phyloP scores from a whole-genome alignment of 2,888 invertebrate genomes.

The Napeogenes inachia region DNA sequence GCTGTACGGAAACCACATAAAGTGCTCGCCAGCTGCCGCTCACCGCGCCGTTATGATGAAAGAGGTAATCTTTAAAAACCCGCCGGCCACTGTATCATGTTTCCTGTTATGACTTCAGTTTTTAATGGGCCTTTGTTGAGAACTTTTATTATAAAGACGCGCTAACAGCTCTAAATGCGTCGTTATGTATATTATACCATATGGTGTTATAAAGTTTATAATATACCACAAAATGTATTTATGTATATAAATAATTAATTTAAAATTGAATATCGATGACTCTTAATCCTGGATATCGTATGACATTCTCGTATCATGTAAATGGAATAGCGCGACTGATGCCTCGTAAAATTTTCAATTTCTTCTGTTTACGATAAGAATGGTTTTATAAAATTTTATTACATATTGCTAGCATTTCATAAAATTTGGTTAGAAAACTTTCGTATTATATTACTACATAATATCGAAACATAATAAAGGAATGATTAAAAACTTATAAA shows the following conservation, averaged over 20 bases:
- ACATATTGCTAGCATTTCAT: conserved; percentile 49
- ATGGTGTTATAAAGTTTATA: background rate
- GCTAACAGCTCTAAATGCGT: conserved; percentile 60
- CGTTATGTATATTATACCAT: conserved; percentile 31
- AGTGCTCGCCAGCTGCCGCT: conserved; percentile 68
- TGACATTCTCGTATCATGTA: conserved; percentile 63
- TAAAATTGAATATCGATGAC: background rate
- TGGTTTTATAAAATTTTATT: conserved; percentile 70
- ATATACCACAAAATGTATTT: no score
- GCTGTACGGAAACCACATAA: conserved; percentile 71
- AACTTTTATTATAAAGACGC: conserved; percentile 62
- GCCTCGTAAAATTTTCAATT: conserved; percentile 70
- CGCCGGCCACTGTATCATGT: conserved; percentile 67
- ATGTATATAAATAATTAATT: background rate
- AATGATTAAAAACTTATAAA: no score
- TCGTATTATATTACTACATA: conserved; percentile 26
- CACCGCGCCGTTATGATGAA: conserved; percentile 71
- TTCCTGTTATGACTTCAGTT: conserved; percentile 76
- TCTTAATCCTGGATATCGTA: conserved; percentile 31
- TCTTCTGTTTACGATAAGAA: conserved; percentile 74
- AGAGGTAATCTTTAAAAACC: conserved; percentile 59
- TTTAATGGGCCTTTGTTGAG: conserved; percentile 69
- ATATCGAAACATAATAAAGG: background rate
- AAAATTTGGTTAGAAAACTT: conserved; percentile 39
- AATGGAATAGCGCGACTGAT: conserved; percentile 69